Base-by-base conservation (phyloP, 1,140 invertebrate genomes). In the Anastrepha ludens region DNA sequence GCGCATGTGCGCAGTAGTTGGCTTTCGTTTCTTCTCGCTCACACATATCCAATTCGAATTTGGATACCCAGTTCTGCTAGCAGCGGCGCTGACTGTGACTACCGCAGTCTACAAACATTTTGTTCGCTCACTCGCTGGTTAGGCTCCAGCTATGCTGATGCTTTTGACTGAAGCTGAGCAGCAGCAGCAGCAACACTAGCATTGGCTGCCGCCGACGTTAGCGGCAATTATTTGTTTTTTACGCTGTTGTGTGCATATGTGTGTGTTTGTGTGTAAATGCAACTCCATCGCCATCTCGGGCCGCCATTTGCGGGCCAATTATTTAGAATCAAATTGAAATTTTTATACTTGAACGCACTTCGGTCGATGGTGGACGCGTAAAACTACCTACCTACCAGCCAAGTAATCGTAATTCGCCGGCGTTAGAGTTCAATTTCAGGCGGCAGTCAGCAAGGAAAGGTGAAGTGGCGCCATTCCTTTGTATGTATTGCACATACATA, bases 251-350 rank as follows among this genome's bases (percentile, higher is more conserved):
- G 29, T 50, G 70, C 13, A 41, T 44, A 20, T 89, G 88, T 64
- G 65, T 64, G 87, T 67, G 59, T 87, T 85, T 87, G 89, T 85
- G 89, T 67, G 65, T 74, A 60, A 88, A 90, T 88, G 87, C 89
- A 86, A 88, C 87, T 44, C 86, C 88, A 87, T 87, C 85, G 90
- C 74, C 85, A 86, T 65, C 62, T 47, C 62, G 74, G 81, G 88
- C 87, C 87, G 90, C 87, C 89, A 88, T 91, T 89, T 88, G 85
- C 88, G 62, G 78, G 87, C 87, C 87, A 86, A 87, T 85, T 85
- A 88, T 92, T 91, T 91, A 92, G 91, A 92, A 92, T 92, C 91
- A 89, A 91, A 91, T 92, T 92, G 90, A 91, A 92, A 92, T 91
- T 92, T 92, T 92, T 92, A 92, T 91, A 92, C 91, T 90, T 91